These are phyloP conservation scores for Meteorus sp. DNA, from an alignment of 1,140 invertebrate species.

Conservation along the genomic window DNA sequence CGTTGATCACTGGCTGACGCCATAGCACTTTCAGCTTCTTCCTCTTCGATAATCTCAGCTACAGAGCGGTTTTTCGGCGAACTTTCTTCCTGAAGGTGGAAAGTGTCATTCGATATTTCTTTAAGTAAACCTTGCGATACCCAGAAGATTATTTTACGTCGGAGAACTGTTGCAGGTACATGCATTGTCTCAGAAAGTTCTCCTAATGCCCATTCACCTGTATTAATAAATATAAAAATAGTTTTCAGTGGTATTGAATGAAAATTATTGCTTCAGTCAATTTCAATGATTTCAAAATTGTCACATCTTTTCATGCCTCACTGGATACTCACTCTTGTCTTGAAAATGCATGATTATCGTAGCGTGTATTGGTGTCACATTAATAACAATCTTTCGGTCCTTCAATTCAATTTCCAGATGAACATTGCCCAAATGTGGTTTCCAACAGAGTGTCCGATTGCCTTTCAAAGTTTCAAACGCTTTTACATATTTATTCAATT, in stretches of 20 bases:
- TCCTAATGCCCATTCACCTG: conserved; percentile 80
- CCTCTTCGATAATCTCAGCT: conserved; percentile 79
- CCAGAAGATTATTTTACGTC: conserved; percentile 90
- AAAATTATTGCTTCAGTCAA: not conserved
- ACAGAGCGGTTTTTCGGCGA: conserved; percentile 57
- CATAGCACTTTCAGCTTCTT: conserved; percentile 90
- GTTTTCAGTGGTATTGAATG: not conserved
- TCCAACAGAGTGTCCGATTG: conserved; percentile 92
- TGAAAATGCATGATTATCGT: conserved; percentile 95
- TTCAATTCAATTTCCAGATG: conserved; percentile 90
- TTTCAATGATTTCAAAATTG: conserved; percentile 26
- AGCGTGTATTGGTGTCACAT: conserved; percentile 90
- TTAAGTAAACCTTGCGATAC: conserved; percentile 82
- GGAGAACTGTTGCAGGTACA: conserved; percentile 77
- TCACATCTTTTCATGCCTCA: conserved; percentile 26
- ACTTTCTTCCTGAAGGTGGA: conserved; percentile 76
- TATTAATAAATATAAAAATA: conserved; percentile 10
- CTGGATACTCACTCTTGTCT: conserved; percentile 69
- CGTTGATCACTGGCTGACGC: conserved; percentile 89
- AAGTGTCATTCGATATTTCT: conserved; percentile 76
- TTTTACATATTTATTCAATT: conserved; percentile 86
- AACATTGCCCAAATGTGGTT: conserved; percentile 88
- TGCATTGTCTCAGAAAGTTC: conserved; percentile 83
- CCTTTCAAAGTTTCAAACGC: conserved; percentile 92
- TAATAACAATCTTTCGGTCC: conserved; percentile 77